Evolutionary conservation across 1,140 invertebrate genomes (phyloP), one percentile per base, ranked within the genome.

Genomic region (Hycleus phaleratus): DNA sequence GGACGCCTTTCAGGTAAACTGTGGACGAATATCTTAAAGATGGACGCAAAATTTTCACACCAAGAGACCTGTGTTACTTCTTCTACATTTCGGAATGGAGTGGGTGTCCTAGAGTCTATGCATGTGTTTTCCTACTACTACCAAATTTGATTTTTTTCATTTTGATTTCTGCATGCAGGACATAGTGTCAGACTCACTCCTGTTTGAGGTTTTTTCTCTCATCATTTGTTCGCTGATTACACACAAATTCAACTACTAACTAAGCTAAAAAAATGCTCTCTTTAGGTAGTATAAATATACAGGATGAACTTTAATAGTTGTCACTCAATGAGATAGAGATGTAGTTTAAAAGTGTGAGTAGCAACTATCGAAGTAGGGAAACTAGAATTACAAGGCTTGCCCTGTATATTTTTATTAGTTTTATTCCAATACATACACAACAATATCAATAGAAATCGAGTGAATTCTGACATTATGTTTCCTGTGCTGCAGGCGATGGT

Each of bases 401-500:
- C 58, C 56, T 52, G 53, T 55, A 62, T 55, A 56, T 44, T 52
- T 24, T 40, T 12, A 24, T 43, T 57, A n/a, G 49, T 57, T 9
- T 26, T 48, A 26, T 25, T 8, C 9, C 12, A 8, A 25, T 26
- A 48, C 12, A 48, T 9, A 26, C 12, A 48, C 12, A 26, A 12
- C 4, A 6, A 18, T 18, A 25, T 48, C 11, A 24, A 3, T 45
- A 11, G 18, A 32, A 5, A 32, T 61, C 56, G 63, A 58, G 62
- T 64, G 64, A 69, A 71, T 76, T 77, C 77, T 80, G 78, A 80
- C 78, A 79, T 81, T 80, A 78, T 79, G 81, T 82, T 72, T 78
- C 75, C 76, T 32, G 32, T 73, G 70, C 66, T 81, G 82, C 87
- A 92, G 88, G 89, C 87, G 88, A 91, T 85, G 87, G 88, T 86